A percentile compares a stretch with the other conserved stretches of the same genome.
Evolutionary conservation across 2,797 vertebrate species (phyloP).

Genomic region (Dicrostonyx torquatus): DNA sequence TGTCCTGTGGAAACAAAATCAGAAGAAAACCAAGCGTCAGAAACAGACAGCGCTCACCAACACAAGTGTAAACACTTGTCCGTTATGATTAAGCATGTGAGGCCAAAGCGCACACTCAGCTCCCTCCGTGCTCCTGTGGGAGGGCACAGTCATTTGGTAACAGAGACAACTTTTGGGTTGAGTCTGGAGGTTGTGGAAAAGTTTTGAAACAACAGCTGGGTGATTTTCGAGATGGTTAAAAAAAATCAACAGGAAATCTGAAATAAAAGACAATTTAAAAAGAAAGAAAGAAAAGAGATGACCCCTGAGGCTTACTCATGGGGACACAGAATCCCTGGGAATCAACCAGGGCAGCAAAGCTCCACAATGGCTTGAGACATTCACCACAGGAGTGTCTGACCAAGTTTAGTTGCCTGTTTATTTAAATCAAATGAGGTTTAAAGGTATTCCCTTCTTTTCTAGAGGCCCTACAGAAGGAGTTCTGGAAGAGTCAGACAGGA

Average conservation of each 20-base stretch:
- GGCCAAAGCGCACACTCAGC: conserved; percentile 82
- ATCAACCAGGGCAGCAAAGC: conserved; percentile 80
- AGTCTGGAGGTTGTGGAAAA: conserved; percentile 83
- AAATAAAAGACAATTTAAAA: conserved; percentile 86
- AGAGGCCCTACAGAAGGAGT: conserved; percentile 63
- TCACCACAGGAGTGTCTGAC: conserved; percentile 87
- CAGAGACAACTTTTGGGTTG: conserved; percentile 82
- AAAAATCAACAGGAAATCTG: conserved; percentile 87
- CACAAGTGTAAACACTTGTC: conserved; percentile 80
- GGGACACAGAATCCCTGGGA: conserved; percentile 83
- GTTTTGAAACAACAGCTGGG: conserved; percentile 84
- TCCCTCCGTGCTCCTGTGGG: conserved; percentile 69
- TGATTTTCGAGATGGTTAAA: conserved; percentile 85
- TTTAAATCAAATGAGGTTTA: conserved; percentile 85
- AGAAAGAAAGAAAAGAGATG: not conserved
- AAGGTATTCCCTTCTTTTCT: conserved; percentile 82
- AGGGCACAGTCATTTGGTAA: conserved; percentile 83
- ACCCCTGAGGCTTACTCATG: conserved; percentile 81
- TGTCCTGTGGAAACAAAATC: conserved; percentile 91
- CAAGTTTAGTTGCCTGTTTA: conserved; percentile 84
- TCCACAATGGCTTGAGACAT: conserved; percentile 84
- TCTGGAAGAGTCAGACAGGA: conserved; percentile 64
- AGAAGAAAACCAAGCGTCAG: conserved; percentile 83
- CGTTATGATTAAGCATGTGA: conserved; percentile 79
- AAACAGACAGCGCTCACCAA: not conserved